phyloP scores from a whole-genome alignment of 2,888 invertebrate species.

The Melangyna quadrimaculata region DNA sequence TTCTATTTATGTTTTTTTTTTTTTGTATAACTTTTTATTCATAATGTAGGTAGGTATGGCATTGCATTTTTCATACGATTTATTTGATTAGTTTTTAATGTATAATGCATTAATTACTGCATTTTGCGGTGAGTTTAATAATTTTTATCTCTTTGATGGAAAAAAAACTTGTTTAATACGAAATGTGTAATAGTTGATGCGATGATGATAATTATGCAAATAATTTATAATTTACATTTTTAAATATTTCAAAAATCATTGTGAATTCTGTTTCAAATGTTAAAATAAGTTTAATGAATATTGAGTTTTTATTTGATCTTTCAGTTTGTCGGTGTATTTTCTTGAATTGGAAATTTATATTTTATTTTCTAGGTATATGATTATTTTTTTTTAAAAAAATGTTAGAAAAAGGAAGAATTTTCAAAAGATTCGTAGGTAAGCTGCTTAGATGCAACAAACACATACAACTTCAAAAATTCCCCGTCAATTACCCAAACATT shows the following conservation, averaged over 20 bases:
- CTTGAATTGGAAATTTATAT: not conserved
- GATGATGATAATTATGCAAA: not conserved
- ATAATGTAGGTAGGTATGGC: not conserved
- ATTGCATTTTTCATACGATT: not conserved
- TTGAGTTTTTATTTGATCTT: not conserved
- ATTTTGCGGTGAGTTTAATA: not conserved
- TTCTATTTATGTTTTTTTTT: not conserved
- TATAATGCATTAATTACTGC: not conserved
- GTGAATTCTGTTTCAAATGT: not conserved
- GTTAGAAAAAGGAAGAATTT: too few relatives aligned
- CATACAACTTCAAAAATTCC: too few relatives aligned
- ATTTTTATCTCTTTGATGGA: not conserved
- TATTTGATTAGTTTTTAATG: not conserved
- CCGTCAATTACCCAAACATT: too few relatives aligned
- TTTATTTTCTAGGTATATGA: too few relatives aligned
- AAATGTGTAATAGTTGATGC: not conserved
- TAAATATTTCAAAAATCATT: slow-evolving; percentile 4
- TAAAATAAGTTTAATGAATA: not conserved
- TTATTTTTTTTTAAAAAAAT: too few relatives aligned
- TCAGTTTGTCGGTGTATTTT: not conserved
- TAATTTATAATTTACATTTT: slow-evolving; percentile 16
- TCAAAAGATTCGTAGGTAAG: too few relatives aligned
- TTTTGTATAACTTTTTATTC: not conserved
- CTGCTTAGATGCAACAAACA: too few relatives aligned
- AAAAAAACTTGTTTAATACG: slow-evolving; percentile 28